These are phyloP conservation scores for Zonitis immaculata DNA, from an alignment of 2,888 invertebrate species.

Conservation along the genomic window DNA sequence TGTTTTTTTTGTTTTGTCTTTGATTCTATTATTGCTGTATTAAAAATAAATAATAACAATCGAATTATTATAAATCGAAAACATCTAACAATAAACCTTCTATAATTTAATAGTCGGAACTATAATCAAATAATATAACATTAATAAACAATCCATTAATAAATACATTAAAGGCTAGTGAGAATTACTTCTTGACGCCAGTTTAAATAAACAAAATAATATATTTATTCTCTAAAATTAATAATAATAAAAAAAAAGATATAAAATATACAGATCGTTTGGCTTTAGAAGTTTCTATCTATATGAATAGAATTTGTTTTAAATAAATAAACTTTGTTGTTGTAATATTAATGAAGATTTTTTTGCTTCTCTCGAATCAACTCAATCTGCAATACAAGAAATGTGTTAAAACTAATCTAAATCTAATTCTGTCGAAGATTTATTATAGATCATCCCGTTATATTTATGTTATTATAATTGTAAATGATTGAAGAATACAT, in stretches of 20 bases:
- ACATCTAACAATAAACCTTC: too few relatives aligned
- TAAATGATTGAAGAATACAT: too few relatives aligned
- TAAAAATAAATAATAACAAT: too few relatives aligned
- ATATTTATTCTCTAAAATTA: slow-evolving; percentile 9
- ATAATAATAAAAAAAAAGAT: neutral
- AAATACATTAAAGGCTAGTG: slow-evolving; percentile 43
- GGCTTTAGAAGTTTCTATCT: neutral
- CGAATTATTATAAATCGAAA: too few relatives aligned
- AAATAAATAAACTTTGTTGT: slow-evolving; percentile 20
- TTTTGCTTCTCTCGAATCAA: slow-evolving; percentile 22
- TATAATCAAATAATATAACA: slow-evolving; percentile 42
- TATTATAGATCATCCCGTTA: slow-evolving; percentile 16
- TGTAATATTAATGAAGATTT: slow-evolving; percentile 20
- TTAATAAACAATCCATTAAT: slow-evolving; percentile 47
- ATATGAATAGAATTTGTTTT: too few relatives aligned
- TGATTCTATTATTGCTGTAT: too few relatives aligned
- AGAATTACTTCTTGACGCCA: slow-evolving; percentile 45
- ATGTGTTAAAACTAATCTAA: slow-evolving; percentile 38
- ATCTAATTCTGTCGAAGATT: slow-evolving; percentile 32
- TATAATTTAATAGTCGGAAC: slow-evolving; percentile 22
- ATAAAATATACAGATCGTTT: neutral
- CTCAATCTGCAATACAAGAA: slow-evolving; percentile 25
- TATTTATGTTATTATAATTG: too few relatives aligned
- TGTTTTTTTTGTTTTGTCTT: too few relatives aligned
- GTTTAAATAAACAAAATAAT: slow-evolving; percentile 44